Evolutionary conservation across 2,888 invertebrate genomes (phyloP).

Genomic region (Ennomos quercinarius): DNA sequence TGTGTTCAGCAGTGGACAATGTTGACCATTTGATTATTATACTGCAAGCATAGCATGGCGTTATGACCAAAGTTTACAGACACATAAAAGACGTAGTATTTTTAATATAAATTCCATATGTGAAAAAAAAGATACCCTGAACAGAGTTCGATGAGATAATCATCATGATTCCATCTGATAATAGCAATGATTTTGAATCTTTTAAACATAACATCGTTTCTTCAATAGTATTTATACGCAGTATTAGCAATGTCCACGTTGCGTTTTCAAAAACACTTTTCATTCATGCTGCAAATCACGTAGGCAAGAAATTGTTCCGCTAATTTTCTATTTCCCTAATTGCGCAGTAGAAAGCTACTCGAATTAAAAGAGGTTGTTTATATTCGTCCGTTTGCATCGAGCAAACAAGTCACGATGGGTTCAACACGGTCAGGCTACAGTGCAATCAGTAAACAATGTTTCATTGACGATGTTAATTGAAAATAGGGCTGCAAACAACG

Average conservation of each 20-base stretch:
- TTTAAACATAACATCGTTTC: too few relatives aligned
- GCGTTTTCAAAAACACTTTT: not conserved
- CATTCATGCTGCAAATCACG: slow-evolving; percentile 4
- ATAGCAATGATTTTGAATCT: too few relatives aligned
- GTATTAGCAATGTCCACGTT: not conserved
- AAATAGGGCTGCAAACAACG: slow-evolving; percentile 35
- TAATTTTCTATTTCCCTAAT: slow-evolving; percentile 37
- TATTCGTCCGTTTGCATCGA: slow-evolving; percentile 32
- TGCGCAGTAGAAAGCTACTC: slow-evolving; percentile 35
- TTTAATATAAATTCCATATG: too few relatives aligned
- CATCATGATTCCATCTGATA: too few relatives aligned
- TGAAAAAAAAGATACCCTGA: too few relatives aligned
- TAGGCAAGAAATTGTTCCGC: slow-evolving; percentile 25
- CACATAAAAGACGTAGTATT: too few relatives aligned
- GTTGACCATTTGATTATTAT: too few relatives aligned
- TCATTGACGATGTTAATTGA: slow-evolving; percentile 38
- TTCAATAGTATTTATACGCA: not conserved
- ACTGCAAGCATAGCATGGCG: too few relatives aligned
- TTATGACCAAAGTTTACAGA: too few relatives aligned
- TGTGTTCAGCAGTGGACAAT: too few relatives aligned
- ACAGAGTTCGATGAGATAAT: too few relatives aligned
- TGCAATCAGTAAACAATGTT: slow-evolving; percentile 44
- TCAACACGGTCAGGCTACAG: slow-evolving; percentile 38
- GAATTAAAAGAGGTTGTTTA: slow-evolving; percentile 32
- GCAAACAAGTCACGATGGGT: slow-evolving; percentile 37